Percentiles rank a stretch among this genome's conserved stretches.
These are phyloP conservation scores for Podilymbus podiceps DNA, from an alignment of 2,113 vertebrate genomes.

Conservation along the genomic window DNA sequence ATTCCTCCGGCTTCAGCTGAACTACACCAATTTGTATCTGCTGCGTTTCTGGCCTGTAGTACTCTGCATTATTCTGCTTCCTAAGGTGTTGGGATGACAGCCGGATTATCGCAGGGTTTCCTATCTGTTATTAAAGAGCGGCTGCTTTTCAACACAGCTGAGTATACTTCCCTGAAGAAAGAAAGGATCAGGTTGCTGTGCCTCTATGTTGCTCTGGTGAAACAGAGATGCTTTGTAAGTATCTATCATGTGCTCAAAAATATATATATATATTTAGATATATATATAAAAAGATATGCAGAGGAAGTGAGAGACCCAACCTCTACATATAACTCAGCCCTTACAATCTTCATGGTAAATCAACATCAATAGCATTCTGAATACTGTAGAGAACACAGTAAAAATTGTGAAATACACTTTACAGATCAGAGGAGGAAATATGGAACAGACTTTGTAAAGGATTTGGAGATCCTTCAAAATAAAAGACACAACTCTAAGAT, in stretches of 20 bases:
- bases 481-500: not conserved
- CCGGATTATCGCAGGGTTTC: rapidly evolving
- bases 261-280: too few relatives aligned
- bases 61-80: not conserved
- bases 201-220: not conserved
- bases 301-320: not conserved
- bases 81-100: not conserved
- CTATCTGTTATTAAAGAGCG: not conserved
- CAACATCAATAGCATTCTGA: not conserved
- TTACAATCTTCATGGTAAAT: not conserved
- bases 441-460: not conserved
- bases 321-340: not conserved
- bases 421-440: not conserved
- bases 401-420: not conserved
- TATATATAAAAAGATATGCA: not conserved
- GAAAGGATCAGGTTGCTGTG: not conserved
- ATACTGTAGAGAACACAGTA: not conserved
- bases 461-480: not conserved
- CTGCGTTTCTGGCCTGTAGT: not conserved
- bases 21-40: not conserved
- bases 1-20: not conserved
- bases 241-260: not conserved
- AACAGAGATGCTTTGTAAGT: not conserved
- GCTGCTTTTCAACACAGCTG: not conserved
- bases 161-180: not conserved